Base-by-base conservation (phyloP, 1,140 invertebrate genomes). In the Hestina assimilis region DNA sequence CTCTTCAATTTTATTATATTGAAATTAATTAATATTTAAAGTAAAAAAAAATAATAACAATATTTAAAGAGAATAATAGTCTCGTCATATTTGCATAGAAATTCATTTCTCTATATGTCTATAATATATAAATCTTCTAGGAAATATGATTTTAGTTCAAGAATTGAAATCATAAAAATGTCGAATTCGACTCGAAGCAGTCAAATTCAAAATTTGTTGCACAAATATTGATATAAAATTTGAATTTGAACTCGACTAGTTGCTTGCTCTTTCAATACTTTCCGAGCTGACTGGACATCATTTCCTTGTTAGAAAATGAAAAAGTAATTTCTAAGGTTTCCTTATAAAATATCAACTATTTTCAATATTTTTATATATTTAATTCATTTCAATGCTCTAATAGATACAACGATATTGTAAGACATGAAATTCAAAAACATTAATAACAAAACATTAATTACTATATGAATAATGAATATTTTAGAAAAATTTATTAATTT, bases 191-290 rank as follows among this genome's bases (percentile, higher is more conserved):
- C n/a, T n/a, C n/a, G n/a, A 19, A 38, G 33, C 15, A 19, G 17
- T 19, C 33, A 17, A 38, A 38, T 38, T 38, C 19, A 9, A 38
- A 38, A 38, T 19, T 38, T 20, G 8, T 38, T 8, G 17, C 33
- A 17, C 19, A 19, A n/a, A 38, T 3, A 17, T 17, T 23, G 20
- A 46, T 38, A 46, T 61, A 46, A 50, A 56, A 61, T 55, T 51
- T 45, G 52, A 61, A 55, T 61, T 55, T 43, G n/a, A n/a, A n/a
- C n/a, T 33, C 43, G 51, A 45, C 29, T 45, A 54, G 14, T 54
- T 41, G 42, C 41, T 56, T 51, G 59, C 48, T 46, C 28, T 50
- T 48, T 45, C 52, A 35, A 38, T 50, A 54, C 26, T 6, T 45
- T 38, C 15, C 35, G 40, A 24, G 24, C 48, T 14, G 14, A 55